Percentiles rank a stretch among this genome's conserved stretches.
phyloP scores from a whole-genome alignment of 2,888 invertebrate genomes.

The Melanargia galathea region DNA sequence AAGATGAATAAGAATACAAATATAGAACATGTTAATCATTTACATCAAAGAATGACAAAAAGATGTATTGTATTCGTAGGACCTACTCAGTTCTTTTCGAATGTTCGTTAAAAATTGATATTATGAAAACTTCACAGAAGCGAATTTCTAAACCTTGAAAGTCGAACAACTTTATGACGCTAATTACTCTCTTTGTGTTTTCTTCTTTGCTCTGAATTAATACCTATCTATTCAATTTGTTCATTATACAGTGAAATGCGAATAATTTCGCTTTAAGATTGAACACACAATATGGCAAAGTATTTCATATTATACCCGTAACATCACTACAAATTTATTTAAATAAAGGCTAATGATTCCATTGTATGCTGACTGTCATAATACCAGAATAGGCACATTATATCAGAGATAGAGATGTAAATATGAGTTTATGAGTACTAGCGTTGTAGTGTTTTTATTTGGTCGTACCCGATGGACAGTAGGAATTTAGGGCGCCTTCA shows the following conservation, averaged over 20 bases:
- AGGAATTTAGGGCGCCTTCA: too few relatives aligned
- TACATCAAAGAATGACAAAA: not conserved
- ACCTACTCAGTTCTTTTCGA: not conserved
- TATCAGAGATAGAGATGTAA: too few relatives aligned
- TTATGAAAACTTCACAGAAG: not conserved
- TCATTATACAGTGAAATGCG: not conserved
- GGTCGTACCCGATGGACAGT: too few relatives aligned
- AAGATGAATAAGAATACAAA: not conserved
- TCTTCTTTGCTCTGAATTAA: conserved; percentile 4
- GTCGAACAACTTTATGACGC: not conserved
- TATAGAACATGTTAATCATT: not conserved
- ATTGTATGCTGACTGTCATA: too few relatives aligned
- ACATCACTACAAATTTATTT: too few relatives aligned
- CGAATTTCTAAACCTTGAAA: not conserved
- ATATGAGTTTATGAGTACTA: too few relatives aligned
- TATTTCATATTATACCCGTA: too few relatives aligned
- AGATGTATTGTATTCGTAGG: not conserved
- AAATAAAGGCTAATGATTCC: too few relatives aligned
- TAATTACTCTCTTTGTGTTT: conserved; percentile 4
- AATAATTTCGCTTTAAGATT: not conserved
- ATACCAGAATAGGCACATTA: too few relatives aligned
- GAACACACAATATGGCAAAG: too few relatives aligned
- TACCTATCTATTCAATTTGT: not conserved
- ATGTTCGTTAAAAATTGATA: not conserved
- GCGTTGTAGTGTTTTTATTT: too few relatives aligned